Base-by-base conservation (phyloP, 2,888 invertebrate species). In the Cosmia pyralina region DNA sequence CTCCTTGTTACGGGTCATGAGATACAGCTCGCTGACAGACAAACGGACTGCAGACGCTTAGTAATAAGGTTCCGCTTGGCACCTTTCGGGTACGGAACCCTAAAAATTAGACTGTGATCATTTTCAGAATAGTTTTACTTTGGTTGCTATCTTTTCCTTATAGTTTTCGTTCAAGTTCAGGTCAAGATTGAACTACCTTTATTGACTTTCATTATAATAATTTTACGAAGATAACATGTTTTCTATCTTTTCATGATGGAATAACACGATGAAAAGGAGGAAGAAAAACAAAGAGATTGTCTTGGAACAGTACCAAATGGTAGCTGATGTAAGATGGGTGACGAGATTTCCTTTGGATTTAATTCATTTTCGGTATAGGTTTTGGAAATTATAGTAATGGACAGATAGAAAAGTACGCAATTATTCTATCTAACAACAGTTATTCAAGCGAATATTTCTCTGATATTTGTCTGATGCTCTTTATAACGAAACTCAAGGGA, bases 281-380 rank as follows among this genome's bases (percentile, higher is more conserved):
- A 50, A 46, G 73, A 48, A 65, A 81, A 78, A 82, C 81, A 81
- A 81, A 69, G 10, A 67, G 55, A 74, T 82, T 78, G 71, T 50
- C 28, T 81, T 82, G 82, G 82, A 78, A 71, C 74, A 22, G 13
- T 71, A 74, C 82, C 82, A 81, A 81, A 60, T n/a, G 17, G 4
- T 17, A 68, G 41, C 38, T 73, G 65, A 70, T 62, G 58, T 48
- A 65, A 72, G 41, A 46, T 50, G 5, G 41, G 48, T 72, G 55
- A 66, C 28, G 34, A 60, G 44, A 44, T 48, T 52, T 65, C 41
- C 5, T 58, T 50, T 15, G 4, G 8, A 41, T 34, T 52, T 46
- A 17, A 77, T 69, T 67, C 5, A 46, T 64, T 65, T 53, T 48
- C 34, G 17, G 8, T 41, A 41, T 46, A 63, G 38, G 15, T 22